These are phyloP conservation scores for Galemys pyrenaicus DNA, from an alignment of 2,113 vertebrate species.

Conservation along the genomic window DNA sequence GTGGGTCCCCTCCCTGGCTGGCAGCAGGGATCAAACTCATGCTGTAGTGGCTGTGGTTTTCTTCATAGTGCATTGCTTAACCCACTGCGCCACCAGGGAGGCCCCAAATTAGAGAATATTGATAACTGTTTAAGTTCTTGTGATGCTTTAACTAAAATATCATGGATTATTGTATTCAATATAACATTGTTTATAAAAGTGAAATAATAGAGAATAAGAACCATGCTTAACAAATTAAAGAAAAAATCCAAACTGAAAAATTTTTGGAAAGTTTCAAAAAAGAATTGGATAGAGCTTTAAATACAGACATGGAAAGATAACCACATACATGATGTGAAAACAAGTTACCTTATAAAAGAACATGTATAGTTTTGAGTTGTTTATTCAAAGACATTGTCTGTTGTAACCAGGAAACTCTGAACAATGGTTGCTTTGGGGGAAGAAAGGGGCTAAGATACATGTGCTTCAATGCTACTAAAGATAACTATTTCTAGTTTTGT, in stretches of 20 bases:
- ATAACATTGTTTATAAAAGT: not conserved
- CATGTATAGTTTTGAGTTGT: not conserved
- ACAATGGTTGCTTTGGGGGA: not conserved
- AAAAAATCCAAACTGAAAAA: not conserved
- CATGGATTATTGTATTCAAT: not conserved
- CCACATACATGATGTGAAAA: not conserved
- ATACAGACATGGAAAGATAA: not conserved
- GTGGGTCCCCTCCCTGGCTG: too few species aligned
- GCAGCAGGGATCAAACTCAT: too few species aligned
- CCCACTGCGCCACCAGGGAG: too few species aligned
- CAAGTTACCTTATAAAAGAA: not conserved
- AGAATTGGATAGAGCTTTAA: not conserved
- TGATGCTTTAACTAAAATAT: not conserved
- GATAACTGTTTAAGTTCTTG: not conserved
- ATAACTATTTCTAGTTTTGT: not conserved
- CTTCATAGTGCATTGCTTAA: too few species aligned
- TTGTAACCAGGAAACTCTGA: not conserved
- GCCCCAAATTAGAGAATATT: not conserved
- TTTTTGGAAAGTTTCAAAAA: not conserved
- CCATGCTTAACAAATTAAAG: not conserved
- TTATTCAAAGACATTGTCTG: not conserved
- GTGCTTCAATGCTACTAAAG: not conserved
- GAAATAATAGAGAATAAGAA: not conserved
- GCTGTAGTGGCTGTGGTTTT: too few species aligned
- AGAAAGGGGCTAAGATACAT: too few species aligned